A percentile compares a stretch with the other conserved stretches of the same genome.
phyloP scores from a whole-genome alignment of 1,140 invertebrate species.

The Leptinotarsa undecemlineata region DNA sequence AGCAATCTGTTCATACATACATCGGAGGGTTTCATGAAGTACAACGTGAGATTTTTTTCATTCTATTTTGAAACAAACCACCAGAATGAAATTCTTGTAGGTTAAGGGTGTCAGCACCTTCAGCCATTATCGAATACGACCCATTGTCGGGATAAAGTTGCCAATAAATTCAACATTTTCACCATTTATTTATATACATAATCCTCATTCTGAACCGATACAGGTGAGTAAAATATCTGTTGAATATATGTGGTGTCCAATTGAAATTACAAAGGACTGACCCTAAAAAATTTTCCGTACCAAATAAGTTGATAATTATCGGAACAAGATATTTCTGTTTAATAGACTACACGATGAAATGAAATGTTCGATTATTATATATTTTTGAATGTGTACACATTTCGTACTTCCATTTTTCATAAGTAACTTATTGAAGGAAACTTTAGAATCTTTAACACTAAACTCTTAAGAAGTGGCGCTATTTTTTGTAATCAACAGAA shows the following conservation, averaged over 20 bases:
- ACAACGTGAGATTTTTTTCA: slow-evolving; percentile 63
- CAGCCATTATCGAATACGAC: slow-evolving; percentile 86
- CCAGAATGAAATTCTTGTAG: slow-evolving; percentile 56
- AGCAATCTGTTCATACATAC: slow-evolving; percentile 92
- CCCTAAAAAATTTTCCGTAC: no score
- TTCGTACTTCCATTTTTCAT: no score
- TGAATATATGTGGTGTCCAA: not conserved
- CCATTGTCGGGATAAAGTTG: slow-evolving; percentile 85
- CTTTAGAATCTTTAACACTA: no score
- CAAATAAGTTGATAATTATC: no score
- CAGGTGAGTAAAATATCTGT: slow-evolving; percentile 65
- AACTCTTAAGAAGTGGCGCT: no score
- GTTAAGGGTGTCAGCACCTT: slow-evolving; percentile 81
- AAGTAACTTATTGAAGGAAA: no score
- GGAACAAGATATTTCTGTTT: no score
- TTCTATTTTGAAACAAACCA: slow-evolving; percentile 7
- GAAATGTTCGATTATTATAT: no score
- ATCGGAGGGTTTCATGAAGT: slow-evolving; percentile 83
- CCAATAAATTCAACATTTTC: slow-evolving; percentile 91
- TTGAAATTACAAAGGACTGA: no score
- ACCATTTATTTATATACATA: slow-evolving; percentile 89
- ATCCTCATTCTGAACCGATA: slow-evolving; percentile 84
- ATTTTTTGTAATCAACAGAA: no score
- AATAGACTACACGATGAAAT: no score
- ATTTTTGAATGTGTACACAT: no score